Evolutionary conservation across 2,113 vertebrate species (phyloP).

Genomic region (Antigone vipio): DNA sequence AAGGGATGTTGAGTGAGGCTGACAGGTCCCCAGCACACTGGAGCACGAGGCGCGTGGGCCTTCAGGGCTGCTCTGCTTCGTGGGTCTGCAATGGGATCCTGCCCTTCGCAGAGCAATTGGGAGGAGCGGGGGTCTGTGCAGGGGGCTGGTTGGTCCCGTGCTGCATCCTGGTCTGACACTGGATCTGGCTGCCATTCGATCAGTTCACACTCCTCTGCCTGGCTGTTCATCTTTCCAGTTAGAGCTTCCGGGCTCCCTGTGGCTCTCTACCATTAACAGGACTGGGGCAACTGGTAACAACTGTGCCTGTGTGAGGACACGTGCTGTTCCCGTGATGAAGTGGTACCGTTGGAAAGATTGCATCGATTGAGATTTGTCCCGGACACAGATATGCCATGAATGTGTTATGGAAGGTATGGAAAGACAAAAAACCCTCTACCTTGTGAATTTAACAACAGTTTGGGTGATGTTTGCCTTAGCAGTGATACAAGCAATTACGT

Average conservation of each 20-base stretch:
- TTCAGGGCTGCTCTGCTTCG: neutral
- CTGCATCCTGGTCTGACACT: neutral
- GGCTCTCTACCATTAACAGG: neutral
- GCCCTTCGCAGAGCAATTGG: fast-evolving
- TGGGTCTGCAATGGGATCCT: neutral
- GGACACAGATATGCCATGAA: neutral
- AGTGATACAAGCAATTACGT: neutral
- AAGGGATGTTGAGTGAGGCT: neutral
- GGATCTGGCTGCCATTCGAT: fast-evolving
- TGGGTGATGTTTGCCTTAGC: neutral
- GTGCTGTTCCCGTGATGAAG: fast-evolving
- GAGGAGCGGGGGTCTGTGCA: neutral
- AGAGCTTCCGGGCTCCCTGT: neutral
- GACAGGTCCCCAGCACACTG: neutral
- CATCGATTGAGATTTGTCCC: fast-evolving
- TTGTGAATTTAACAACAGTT: neutral
- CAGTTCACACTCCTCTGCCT: neutral
- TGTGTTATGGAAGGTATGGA: neutral
- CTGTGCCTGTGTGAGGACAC: neutral
- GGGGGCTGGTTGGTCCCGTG: neutral
- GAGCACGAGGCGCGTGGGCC: fast-evolving
- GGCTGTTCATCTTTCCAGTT: neutral
- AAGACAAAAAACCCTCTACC: neutral
- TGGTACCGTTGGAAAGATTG: fast-evolving
- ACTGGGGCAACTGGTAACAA: neutral